Evolutionary conservation across 2,113 vertebrate genomes (phyloP), one percentile per base, ranked within the genome.

Genomic region (Bettongia penicillata): DNA sequence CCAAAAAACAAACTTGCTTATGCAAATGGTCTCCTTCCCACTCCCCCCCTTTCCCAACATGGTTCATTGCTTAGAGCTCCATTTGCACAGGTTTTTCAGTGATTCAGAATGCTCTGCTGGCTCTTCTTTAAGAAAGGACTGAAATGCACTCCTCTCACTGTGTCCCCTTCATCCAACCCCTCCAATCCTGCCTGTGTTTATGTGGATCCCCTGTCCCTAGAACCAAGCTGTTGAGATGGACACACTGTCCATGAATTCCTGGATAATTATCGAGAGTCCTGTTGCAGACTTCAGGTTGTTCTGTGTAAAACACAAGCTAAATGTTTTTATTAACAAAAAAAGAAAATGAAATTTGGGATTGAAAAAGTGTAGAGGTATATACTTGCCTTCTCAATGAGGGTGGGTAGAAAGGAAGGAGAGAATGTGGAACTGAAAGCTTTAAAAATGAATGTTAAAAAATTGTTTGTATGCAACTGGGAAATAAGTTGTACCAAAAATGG

Each of bases 281-380:
- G 68, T 96, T 95, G 95, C 97, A 98, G 96, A 98, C 96, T 98
- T 98, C 92, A 97, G 98, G 98, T 99, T 98, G 98, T 99, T 99
- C 99, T 99, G 99, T 98, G 98, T 97, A 98, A 98, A 98, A 99
- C 99, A 98, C 96, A 99, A 99, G 99, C 99, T 99, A 99, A 98
- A 97, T 98, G 98, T 98, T 98, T 98, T 98, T 98, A 98, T 98
- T 98, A 98, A 98, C 98, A 98, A 96, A 94, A 48, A 48, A 48
- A 48, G 48, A 48, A 48, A 48, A 48, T 48, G 48, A 48, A 48
- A 48, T 48, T 48, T 48, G 48, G 48, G 48, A 48, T 48, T 48
- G 48, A 48, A 48, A 48, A 3, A 48, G 48, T 48, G 2, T 48
- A 48, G 48, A 48, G 48, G 48, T 48, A 48, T 48, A 48, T 48